Evolutionary conservation across 2,797 vertebrate species (phyloP), one percentile per base, ranked within the genome.

Genomic region (Australoheros facetus): DNA sequence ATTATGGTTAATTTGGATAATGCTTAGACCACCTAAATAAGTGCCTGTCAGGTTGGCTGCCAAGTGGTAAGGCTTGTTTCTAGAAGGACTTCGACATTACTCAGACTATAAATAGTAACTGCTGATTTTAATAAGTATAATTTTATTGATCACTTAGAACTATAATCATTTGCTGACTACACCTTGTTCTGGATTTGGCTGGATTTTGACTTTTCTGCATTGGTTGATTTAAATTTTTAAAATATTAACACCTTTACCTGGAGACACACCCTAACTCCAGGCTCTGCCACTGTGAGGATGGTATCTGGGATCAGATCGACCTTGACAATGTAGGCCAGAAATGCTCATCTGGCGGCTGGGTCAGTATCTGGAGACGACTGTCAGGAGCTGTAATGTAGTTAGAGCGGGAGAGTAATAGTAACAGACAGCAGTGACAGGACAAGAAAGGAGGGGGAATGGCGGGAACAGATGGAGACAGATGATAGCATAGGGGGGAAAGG

Each of bases 401-500:
- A 93, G 87, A 90, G 82, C 54, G 5, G 85, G 80, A 80, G 75
- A 89, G 88, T 89, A 89, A 90, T 89, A 83, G 85, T 80, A 87
- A 88, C 82, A 91, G 91, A 92, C 89, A 90, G 90, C 80, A 85
- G 86, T 80, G 91, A 92, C 89, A 89, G 87, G 84, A 85, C 75
- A 71, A 87, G 87, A 82, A 84, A 82, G 81, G 73, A 80, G 81
- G 77, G 57, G 77, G 80, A 72, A 58, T 55, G 56, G 58, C 83
- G 81, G 82, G 82, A 89, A 88, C 89, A 88, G 94, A 93, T 91
- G 87, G 91, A 90, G 91, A 92, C 86, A 83, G 87, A 91, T 90
- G 89, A 92, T 88, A 89, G 83, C 83, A 75, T 75, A 71, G 81
- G 78, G 88, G 73, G 83, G 78, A 64, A 81, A 81, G 79, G 70